These are phyloP conservation scores for Acipenser oxyrinchus DNA, from an alignment of 2,797 vertebrate genomes.

Conservation along the genomic window DNA sequence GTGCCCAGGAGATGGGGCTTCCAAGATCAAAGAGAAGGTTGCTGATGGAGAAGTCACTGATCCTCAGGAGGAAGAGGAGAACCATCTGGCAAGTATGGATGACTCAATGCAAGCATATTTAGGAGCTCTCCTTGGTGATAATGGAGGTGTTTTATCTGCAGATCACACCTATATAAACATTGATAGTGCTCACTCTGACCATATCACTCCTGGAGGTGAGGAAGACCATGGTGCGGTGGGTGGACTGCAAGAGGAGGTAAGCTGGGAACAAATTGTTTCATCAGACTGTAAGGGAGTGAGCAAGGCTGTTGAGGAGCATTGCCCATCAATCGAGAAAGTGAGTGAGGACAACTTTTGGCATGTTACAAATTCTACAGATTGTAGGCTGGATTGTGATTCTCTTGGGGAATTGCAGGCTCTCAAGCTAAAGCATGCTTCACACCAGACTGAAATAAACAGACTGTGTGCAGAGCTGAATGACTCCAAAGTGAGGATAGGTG, in stretches of 20 bases:
- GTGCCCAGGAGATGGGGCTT: constrained; percentile 20
- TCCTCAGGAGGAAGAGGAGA: not conserved
- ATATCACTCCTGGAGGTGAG: constrained; percentile 4
- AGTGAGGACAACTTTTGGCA: not conserved
- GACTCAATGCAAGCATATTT: too few species aligned
- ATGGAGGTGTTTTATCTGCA: too few species aligned
- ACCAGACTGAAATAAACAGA: constrained; percentile 14
- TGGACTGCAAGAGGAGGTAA: not conserved
- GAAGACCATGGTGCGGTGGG: too few species aligned
- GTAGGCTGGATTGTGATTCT: constrained; percentile 8
- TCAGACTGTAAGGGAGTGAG: not conserved
- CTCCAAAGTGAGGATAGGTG: constrained; percentile 11
- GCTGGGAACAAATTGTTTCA: constrained; percentile 2
- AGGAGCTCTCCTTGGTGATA: too few species aligned
- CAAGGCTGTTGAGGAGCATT: not conserved
- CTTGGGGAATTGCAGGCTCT: constrained; percentile 15
- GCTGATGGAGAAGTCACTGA: not conserved
- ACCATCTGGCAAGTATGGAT: too few species aligned
- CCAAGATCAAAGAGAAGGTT: constrained; percentile 9
- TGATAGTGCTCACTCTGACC: too few species aligned
- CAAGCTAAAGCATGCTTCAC: constrained; percentile 19
- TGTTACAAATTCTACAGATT: not conserved
- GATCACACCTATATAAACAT: too few species aligned
- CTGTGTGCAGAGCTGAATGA: constrained; percentile 14
- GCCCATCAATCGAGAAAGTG: not conserved